Evolutionary conservation across 2,113 vertebrate genomes (phyloP).

Genomic region (Rynchops niger): DNA sequence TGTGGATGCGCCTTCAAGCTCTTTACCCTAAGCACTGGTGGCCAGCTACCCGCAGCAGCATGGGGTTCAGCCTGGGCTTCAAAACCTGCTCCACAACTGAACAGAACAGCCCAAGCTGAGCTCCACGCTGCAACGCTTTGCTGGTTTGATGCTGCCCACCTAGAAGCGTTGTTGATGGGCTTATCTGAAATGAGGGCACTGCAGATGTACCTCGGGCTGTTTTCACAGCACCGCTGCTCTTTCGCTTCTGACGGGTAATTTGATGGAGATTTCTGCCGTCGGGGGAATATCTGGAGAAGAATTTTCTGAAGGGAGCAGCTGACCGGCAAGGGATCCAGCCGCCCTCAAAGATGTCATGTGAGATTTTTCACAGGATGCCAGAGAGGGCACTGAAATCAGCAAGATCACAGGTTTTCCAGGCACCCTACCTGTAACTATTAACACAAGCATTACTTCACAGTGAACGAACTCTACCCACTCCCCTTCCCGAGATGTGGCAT

Average conservation of each 20-base stretch:
- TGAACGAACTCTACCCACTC: background rate
- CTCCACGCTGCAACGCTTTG: background rate
- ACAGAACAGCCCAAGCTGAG: background rate
- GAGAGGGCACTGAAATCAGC: slow-evolving; percentile 52
- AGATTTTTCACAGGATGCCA: slow-evolving; percentile 56
- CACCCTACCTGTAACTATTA: slow-evolving; percentile 55
- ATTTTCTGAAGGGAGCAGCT: slow-evolving; percentile 44
- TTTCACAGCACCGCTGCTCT: background rate
- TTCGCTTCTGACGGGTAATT: background rate
- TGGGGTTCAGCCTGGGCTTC: background rate
- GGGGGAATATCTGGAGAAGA: background rate
- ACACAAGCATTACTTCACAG: slow-evolving; percentile 63
- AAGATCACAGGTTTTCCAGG: slow-evolving; percentile 44
- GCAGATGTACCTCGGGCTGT: background rate
- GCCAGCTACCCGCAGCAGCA: background rate
- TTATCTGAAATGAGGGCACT: background rate
- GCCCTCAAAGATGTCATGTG: slow-evolving; percentile 40
- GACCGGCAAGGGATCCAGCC: background rate
- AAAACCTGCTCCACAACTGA: background rate
- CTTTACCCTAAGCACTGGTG: background rate
- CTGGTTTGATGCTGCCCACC: background rate
- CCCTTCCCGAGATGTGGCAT: background rate
- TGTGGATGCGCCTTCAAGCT: fast-evolving
- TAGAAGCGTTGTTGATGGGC: background rate
- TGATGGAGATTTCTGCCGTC: background rate